Evolutionary conservation across 2,888 invertebrate genomes (phyloP), one percentile per base, ranked within the genome.

Genomic region (Apodemia hepburni): DNA sequence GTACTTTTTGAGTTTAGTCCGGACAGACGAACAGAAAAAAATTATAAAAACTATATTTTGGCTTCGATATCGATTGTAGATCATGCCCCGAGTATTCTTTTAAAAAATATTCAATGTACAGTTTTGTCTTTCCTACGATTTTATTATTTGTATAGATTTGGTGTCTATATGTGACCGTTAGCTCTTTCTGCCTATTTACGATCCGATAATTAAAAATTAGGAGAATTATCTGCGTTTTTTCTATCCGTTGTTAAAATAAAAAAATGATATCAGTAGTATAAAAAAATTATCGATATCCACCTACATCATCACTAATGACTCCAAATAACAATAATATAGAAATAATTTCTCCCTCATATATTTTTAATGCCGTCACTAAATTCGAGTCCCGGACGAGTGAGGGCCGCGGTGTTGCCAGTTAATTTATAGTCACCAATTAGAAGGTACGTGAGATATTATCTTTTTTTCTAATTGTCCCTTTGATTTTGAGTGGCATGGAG

Each of bases 401-500:
- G 51, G 22, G 27, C 22, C 54, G 18, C 47, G 42, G 45, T 47
- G 60, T 29, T 29, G 60, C 35, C 47, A 45, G 33, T 59, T 38
- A 58, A 88, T 89, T 88, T 88, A 89, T 82, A 81, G 75, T 70
- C 76, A 74, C 85, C 87, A 89, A 88, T 89, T 89, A 89, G 88
- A 77, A 76, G 75, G 76, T 74, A 73, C 71, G 57, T 57, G 75
- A 73, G 85, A 88, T 87, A 75, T 72, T 78, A 86, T 87, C 85
- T 71, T 68, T 73, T 75, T 80, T 76, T 79, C 73, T 73, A 75
- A 75, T 74, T 75, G 71, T 70, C 62, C 47, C 62, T 65, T 58
- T 58, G 27, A 71, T 66, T 73, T 66, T 15, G n/a, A 68, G 58
- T 59, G 58, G 58, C 1, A 60, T 79, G 66, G 81, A 80, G 76